A percentile compares a stretch with the other conserved stretches of the same genome.
Conservation (phyloP, 2,113 vertebrate species). For the Sphyrna mokarran region DNA sequence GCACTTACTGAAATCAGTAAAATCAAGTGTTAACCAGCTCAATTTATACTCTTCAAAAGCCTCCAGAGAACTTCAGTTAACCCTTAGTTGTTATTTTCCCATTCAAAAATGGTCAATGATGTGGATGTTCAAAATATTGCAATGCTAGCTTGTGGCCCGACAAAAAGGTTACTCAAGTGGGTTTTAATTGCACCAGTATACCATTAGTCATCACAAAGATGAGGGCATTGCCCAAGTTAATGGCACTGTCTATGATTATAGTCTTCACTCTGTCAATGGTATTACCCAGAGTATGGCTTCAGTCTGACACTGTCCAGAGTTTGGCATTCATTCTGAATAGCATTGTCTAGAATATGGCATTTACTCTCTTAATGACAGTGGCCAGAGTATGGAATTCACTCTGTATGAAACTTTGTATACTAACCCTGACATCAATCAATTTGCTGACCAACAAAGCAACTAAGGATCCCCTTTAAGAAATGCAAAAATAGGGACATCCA, state of each 20-base stretch:
- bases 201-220: too few species aligned
- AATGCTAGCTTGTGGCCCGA: neutral
- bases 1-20: neutral
- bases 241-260: too few species aligned
- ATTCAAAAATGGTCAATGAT: neutral
- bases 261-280: neutral
- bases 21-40: neutral
- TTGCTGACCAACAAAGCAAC: too few species aligned
- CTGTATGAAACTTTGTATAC: neutral
- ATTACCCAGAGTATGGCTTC: neutral
- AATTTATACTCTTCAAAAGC: neutral
- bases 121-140: neutral
- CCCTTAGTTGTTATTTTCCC: neutral
- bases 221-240: neutral
- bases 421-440: too few species aligned
- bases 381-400: neutral
- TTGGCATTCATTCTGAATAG: neutral
- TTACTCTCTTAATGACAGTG: neutral
- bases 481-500: too few species aligned
- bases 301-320: neutral
- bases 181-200: neutral
- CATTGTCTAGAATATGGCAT: neutral
- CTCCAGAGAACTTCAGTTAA: neutral
- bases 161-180: neutral
- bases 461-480: too few species aligned